phyloP scores from a whole-genome alignment of 2,888 invertebrate species.

The Autographa pulchrina region DNA sequence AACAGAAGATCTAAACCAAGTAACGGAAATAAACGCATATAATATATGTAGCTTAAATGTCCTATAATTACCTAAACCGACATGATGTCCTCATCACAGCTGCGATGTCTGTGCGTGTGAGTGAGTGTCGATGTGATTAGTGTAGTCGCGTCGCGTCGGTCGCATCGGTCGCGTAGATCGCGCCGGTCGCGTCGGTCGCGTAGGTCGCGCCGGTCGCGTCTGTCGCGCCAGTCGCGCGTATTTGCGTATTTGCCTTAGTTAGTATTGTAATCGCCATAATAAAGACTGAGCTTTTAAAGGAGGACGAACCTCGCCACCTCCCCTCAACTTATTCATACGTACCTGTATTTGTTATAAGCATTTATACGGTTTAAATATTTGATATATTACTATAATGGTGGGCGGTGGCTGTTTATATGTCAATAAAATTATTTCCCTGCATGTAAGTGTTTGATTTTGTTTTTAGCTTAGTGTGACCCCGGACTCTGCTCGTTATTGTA shows the following conservation, averaged over 20 bases:
- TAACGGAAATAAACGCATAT: no score
- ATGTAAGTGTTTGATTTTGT: slow-evolving; percentile 66
- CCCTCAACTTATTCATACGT: slow-evolving; percentile 8
- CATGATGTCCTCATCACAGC: no score
- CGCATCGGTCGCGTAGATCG: background rate
- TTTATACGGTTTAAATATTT: slow-evolving; percentile 34
- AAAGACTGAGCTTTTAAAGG: background rate
- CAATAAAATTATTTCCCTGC: slow-evolving; percentile 59
- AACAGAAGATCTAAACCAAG: no score
- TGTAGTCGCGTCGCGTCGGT: background rate
- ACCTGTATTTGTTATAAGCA: slow-evolving; percentile 14
- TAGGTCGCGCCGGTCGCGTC: background rate
- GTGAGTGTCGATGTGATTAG: no score
- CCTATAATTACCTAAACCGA: no score
- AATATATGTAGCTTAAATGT: no score
- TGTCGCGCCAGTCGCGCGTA: no score
- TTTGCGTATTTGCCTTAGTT: no score
- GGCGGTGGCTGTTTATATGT: slow-evolving; percentile 44
- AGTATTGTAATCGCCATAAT: background rate
- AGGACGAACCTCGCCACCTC: slow-evolving; percentile 8
- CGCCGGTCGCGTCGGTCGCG: background rate
- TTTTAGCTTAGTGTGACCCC: slow-evolving; percentile 3
- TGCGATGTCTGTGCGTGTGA: no score
- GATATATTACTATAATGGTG: slow-evolving; percentile 37
- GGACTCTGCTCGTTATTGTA: background rate